Evolutionary conservation across 2,888 invertebrate species (phyloP).

Genomic region (Nezara viridula): DNA sequence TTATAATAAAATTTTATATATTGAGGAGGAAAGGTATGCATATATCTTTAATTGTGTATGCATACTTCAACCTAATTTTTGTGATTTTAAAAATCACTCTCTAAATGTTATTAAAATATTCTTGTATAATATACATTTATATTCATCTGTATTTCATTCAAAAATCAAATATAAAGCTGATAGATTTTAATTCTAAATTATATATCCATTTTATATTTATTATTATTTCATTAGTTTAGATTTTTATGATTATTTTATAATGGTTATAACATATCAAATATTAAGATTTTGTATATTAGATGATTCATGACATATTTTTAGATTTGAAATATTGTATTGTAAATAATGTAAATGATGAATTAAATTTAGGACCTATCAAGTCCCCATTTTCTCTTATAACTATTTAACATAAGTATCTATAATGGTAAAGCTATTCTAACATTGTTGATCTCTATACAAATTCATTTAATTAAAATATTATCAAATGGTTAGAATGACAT

Average conservation of each 20-base stretch:
- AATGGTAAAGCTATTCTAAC: conserved; percentile 50
- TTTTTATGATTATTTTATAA: conserved; percentile 35
- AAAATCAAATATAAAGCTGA: background rate
- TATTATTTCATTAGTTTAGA: conserved; percentile 6
- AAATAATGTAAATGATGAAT: conserved; percentile 34
- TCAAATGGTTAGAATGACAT: conserved; percentile 17
- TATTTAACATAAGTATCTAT: conserved; percentile 29
- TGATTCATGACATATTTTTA: conserved; percentile 41
- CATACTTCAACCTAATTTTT: background rate
- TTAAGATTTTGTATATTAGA: conserved; percentile 25
- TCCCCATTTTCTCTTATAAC: conserved; percentile 23
- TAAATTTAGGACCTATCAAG: conserved; percentile 7
- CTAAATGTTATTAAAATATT: background rate
- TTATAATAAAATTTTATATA: background rate
- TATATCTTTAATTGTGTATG: background rate
- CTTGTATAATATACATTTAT: background rate
- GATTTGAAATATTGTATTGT: conserved; percentile 20
- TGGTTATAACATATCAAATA: conserved; percentile 25
- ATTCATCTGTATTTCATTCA: background rate
- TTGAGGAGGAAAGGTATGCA: background rate
- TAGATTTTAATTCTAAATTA: conserved; percentile 6
- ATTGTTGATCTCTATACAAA: conserved; percentile 36
- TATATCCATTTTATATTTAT: background rate
- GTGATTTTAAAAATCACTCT: background rate
- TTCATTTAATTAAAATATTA: background rate